Conservation (phyloP, 2,113 vertebrate species). For the Hydrolagus affinis region DNA sequence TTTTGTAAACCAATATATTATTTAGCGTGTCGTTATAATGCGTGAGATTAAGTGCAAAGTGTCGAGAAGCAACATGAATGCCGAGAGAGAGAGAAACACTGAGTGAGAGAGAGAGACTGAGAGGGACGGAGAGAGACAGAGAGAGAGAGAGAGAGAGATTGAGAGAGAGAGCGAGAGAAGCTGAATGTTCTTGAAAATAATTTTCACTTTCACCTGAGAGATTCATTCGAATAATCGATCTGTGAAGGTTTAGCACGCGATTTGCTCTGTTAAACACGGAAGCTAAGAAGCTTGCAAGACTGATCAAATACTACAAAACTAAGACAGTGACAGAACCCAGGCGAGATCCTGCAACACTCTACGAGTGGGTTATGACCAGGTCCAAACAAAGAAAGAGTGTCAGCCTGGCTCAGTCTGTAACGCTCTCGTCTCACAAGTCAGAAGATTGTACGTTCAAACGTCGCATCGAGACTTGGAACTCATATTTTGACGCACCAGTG, state of each 20-base stretch:
- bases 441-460: too few species aligned
- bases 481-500: too few species aligned
- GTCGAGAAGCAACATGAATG: too few species aligned
- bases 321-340: background rate
- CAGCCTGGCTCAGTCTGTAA: too few species aligned
- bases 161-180: background rate
- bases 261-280: background rate
- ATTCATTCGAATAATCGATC: background rate
- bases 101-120: too few species aligned
- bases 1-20: background rate
- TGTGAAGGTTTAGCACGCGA: background rate
- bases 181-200: background rate
- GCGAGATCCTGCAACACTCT: background rate
- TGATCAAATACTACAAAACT: background rate
- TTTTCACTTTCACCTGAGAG: background rate
- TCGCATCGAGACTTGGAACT: too few species aligned
- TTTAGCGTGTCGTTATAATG: background rate
- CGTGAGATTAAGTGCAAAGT: background rate
- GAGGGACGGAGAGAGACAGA: too few species aligned
- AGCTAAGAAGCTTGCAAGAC: background rate
- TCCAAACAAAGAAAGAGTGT: too few species aligned
- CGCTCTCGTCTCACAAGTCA: too few species aligned
- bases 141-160: too few species aligned
- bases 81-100: too few species aligned
- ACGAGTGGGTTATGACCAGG: background rate